phyloP scores from a whole-genome alignment of 1,140 invertebrate species.

The Microplitis mediator region DNA sequence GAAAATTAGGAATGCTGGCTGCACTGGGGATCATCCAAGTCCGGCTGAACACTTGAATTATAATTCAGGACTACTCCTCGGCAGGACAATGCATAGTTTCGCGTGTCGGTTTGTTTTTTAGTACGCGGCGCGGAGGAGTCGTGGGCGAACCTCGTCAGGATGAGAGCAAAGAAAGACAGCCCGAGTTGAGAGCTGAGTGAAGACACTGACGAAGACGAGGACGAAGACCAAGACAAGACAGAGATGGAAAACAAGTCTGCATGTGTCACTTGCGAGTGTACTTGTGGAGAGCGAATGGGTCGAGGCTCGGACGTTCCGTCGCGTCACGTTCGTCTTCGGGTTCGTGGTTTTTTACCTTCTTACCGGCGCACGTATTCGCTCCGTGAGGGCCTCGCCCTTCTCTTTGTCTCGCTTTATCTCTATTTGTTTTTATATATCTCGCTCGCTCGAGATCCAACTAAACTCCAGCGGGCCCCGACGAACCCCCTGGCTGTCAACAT shows the following conservation, averaged over 20 bases:
- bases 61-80: slow-evolving; percentile 37
- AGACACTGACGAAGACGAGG: not conserved
- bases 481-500: slow-evolving; percentile 32
- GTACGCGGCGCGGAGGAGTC: slow-evolving; percentile 30
- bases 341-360: slow-evolving; percentile 35
- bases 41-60: slow-evolving; percentile 14
- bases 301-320: slow-evolving; percentile 31
- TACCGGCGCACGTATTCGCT: slow-evolving; percentile 35
- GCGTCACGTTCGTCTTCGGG: slow-evolving; percentile 33
- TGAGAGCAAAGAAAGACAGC: slow-evolving; percentile 23
- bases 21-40: not conserved
- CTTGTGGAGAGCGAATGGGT: not conserved
- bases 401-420: slow-evolving; percentile 16
- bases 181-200: slow-evolving; percentile 7
- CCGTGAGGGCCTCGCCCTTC: slow-evolving; percentile 33
- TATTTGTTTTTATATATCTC: slow-evolving; percentile 15
- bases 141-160: slow-evolving; percentile 27
- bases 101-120: slow-evolving; percentile 34
- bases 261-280: slow-evolving; percentile 7
- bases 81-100: slow-evolving; percentile 39
- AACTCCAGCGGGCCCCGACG: not conserved
- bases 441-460: slow-evolving; percentile 14
- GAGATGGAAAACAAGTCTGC: slow-evolving; percentile 4
- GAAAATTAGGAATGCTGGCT: not conserved
- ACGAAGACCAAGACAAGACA: not conserved